Conservation (phyloP, 2,797 vertebrate genomes). For the Tokudaia muenninki region DNA sequence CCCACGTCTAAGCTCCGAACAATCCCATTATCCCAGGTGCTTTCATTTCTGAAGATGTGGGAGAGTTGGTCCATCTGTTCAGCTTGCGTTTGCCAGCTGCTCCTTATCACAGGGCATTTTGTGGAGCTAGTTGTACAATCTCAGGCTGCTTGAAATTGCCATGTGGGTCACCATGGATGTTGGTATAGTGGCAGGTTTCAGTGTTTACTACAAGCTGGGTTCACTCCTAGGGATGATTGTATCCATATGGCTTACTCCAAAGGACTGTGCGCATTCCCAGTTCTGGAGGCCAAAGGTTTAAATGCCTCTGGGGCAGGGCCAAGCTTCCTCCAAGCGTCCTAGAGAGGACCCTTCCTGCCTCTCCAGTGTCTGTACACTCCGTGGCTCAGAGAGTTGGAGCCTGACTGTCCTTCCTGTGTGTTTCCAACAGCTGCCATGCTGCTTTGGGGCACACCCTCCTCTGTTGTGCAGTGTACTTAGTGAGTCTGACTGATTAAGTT, state of each 20-base stretch:
- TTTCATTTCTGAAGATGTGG: accelerated
- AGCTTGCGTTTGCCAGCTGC: too few relatives aligned
- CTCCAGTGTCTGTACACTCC: background rate
- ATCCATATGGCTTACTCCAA: accelerated
- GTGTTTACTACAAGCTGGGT: accelerated
- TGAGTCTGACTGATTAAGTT: background rate
- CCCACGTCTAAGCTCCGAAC: background rate
- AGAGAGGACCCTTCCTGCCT: background rate
- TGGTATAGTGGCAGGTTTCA: accelerated
- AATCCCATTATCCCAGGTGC: accelerated
- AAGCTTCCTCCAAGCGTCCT: accelerated
- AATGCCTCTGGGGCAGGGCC: background rate
- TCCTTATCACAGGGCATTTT: background rate
- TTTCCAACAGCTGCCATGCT: background rate
- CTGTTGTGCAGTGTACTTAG: accelerated
- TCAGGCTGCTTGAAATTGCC: background rate
- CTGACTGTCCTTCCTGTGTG: accelerated
- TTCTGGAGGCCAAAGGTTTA: too few relatives aligned
- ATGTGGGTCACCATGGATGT: accelerated
- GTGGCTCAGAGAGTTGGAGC: too few relatives aligned
- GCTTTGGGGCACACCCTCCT: background rate
- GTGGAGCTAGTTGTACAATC: background rate
- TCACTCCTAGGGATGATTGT: accelerated
- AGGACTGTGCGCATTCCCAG: accelerated
- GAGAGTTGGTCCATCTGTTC: background rate